These are phyloP conservation scores for Pammene fasciana DNA, from an alignment of 2,888 invertebrate species.

Conservation along the genomic window DNA sequence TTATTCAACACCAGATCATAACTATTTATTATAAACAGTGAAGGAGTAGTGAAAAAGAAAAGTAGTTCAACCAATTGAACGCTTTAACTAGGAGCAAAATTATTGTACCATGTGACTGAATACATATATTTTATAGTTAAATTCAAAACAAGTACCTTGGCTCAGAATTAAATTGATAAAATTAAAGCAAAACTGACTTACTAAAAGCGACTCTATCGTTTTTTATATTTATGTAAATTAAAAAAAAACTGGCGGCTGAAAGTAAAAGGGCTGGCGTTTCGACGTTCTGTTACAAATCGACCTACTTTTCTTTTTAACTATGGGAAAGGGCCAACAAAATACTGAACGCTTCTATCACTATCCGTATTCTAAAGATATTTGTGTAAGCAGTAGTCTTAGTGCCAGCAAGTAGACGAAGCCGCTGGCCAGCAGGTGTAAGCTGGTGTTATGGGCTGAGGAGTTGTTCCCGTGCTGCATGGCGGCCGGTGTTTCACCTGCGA, in stretches of 20 bases:
- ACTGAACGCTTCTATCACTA: conserved; percentile 53
- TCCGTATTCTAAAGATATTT: conserved; percentile 59
- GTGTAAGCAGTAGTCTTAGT: conserved; percentile 54
- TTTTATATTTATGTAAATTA: too few relatives aligned
- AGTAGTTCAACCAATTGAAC: not conserved
- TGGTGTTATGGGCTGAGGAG: conserved; percentile 55
- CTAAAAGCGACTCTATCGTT: too few relatives aligned
- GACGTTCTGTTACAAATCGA: not conserved
- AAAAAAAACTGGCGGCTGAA: too few relatives aligned
- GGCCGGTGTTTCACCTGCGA: conserved; percentile 87
- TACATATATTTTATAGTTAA: too few relatives aligned
- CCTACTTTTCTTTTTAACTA: conserved; percentile 18
- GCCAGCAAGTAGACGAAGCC: conserved; percentile 46
- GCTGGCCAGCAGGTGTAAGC: conserved; percentile 53
- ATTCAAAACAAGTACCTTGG: too few relatives aligned
- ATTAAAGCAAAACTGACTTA: too few relatives aligned
- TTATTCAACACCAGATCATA: conserved; percentile 26
- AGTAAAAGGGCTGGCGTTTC: too few relatives aligned
- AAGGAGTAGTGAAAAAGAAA: conserved; percentile 16
- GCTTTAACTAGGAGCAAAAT: not conserved
- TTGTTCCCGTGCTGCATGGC: conserved; percentile 89
- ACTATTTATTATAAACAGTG: conserved; percentile 28
- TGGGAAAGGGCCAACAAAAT: conserved; percentile 28
- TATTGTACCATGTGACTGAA: too few relatives aligned
- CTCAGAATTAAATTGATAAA: too few relatives aligned